Base-by-base conservation (phyloP, 2,113 vertebrate species). In the Prinia subflava region DNA sequence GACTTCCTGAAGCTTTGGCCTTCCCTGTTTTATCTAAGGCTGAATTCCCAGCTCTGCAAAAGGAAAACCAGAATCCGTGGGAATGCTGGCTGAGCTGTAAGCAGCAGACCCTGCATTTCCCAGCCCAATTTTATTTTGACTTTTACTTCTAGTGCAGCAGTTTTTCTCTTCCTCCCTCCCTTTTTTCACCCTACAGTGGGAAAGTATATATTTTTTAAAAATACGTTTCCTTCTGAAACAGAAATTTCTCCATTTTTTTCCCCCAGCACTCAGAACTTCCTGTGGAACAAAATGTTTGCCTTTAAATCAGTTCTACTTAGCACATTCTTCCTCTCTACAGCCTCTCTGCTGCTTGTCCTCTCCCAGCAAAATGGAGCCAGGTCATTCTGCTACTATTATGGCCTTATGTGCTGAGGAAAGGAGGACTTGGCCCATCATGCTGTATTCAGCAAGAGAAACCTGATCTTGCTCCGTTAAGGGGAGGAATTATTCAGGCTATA, bases 401-500 rank as follows among this genome's bases (percentile, higher is more conserved):
- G 46, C 44, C 31, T 81, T 84, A 50, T 2, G 4, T 47, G 83
- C 69, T 83, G 47, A 84, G 77, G 50, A 71, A 92, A 73, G 71
- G n/a, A 78, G 47, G 55, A 89, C 71, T 84, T 92, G 71, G 88
- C 73, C 74, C 56, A 91, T 53, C 3, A 1, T 33, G 33, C 33
- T 74, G 63, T 13, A 6, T 90, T 95, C 83, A 92, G 65, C 1
- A 2, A 77, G 46, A 89, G 65, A 90, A 95, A 96, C 53, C 84
- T 67, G 65, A 95, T 83, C 64, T 73, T 53, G 46, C 46, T 39
- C 57, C 0, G 2, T 75, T 92, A 92, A 78, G 62, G 20, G 49
- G 30, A 92, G 79, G 65, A 96, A 96, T 91, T 92, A 95, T 90
- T 96, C 79, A 82, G 84, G 65, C 77, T 88, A 86, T 83, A 96